These are phyloP conservation scores for Coenonympha glycerion DNA, from an alignment of 2,888 invertebrate species.

Conservation along the genomic window DNA sequence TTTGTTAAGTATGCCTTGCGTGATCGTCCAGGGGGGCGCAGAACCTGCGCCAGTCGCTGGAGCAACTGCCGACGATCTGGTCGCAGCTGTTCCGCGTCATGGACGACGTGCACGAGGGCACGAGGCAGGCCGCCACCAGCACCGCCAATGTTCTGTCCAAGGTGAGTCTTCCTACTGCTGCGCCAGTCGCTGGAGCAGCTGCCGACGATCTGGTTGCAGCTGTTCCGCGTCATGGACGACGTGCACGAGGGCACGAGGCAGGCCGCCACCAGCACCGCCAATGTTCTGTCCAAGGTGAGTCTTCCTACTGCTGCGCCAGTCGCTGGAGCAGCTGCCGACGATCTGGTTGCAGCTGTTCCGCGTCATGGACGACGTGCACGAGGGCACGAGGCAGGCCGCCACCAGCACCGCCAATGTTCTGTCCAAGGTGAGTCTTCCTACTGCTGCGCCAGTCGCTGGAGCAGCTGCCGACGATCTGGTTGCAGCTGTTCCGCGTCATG, in stretches of 20 bases:
- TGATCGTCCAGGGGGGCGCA: conserved; percentile 51
- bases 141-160: conserved; percentile 84
- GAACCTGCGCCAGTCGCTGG: conserved; percentile 53
- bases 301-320: conserved; percentile 44
- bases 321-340: conserved; percentile 68
- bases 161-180: conserved; percentile 60
- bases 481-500: conserved; percentile 90
- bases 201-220: conserved; percentile 84
- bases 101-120: conserved; percentile 96
- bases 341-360: conserved; percentile 90
- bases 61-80: conserved; percentile 81
- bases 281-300: conserved; percentile 83
- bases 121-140: conserved; percentile 82
- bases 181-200: conserved; percentile 59
- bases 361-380: conserved; percentile 97
- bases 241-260: conserved; percentile 91
- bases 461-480: conserved; percentile 82
- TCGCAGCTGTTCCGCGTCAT: conserved; percentile 89
- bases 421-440: conserved; percentile 78
- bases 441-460: conserved; percentile 52
- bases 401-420: conserved; percentile 81
- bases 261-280: conserved; percentile 83
- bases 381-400: conserved; percentile 86
- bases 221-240: conserved; percentile 95
- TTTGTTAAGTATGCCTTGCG: neutral